These are phyloP conservation scores for Dione juno DNA, from an alignment of 2,888 invertebrate genomes.

Conservation along the genomic window DNA sequence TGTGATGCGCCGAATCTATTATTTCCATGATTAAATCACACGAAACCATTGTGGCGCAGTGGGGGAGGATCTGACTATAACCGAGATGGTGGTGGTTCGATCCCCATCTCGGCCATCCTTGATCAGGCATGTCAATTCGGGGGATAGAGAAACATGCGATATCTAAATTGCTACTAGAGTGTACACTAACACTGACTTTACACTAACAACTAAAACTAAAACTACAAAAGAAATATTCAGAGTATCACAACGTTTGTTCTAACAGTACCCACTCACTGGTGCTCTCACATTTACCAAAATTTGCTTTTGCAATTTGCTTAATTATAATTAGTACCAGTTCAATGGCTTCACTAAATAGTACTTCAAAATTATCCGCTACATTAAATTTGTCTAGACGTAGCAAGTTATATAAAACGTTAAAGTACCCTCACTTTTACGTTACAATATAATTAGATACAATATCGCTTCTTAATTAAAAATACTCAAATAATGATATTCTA, in stretches of 20 bases:
- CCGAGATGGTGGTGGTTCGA: not conserved
- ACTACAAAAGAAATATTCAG: too few relatives aligned
- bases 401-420: not conserved
- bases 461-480: not conserved
- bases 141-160: too few relatives aligned
- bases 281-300: not conserved
- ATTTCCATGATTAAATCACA: conserved; percentile 12
- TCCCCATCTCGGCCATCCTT: not conserved
- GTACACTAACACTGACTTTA: too few relatives aligned
- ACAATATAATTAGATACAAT: not conserved
- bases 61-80: not conserved
- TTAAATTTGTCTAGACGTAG: conserved; percentile 22
- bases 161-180: too few relatives aligned
- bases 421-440: not conserved
- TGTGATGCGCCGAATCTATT: too few relatives aligned
- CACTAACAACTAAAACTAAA: too few relatives aligned
- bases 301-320: conserved; percentile 1
- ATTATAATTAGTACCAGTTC: conserved; percentile 17
- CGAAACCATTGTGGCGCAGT: not conserved
- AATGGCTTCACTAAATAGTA: conserved; percentile 1
- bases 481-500: not conserved
- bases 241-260: too few relatives aligned
- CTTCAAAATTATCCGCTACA: conserved; percentile 6
- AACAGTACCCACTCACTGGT: too few relatives aligned
- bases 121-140: too few relatives aligned